Conservation (phyloP, 1,140 invertebrate genomes). For the Galendromus occidentalis region DNA sequence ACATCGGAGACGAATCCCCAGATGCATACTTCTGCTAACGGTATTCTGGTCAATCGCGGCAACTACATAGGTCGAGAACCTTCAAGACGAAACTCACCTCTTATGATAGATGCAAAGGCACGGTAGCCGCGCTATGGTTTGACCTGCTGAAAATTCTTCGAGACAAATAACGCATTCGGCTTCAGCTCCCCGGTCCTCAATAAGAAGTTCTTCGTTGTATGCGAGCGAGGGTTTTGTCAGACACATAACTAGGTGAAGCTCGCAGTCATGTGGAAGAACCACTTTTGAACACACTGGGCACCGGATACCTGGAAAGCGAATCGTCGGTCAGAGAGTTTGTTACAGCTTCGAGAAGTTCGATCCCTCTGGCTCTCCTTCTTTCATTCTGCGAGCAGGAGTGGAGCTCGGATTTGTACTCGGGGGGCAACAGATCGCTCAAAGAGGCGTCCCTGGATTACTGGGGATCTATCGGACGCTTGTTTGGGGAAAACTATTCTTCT, state of each 20-base stretch:
- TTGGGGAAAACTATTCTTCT: no score
- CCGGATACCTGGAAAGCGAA: conserved; percentile 67
- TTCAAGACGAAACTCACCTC: conserved; percentile 39
- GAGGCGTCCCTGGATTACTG: no score
- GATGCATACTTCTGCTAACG: no score
- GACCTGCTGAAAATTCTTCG: conserved; percentile 78
- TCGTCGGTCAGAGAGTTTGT: no score
- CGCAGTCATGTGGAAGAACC: conserved; percentile 88
- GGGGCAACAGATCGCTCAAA: no score
- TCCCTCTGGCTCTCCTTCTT: no score
- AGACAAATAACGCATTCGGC: conserved; percentile 97
- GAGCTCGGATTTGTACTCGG: no score
- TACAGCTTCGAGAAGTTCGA: no score
- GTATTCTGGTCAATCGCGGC: not conserved
- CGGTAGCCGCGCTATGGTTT: conserved; percentile 88
- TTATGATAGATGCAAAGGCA: conserved; percentile 99
- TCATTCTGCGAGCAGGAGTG: no score
- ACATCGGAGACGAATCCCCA: no score
- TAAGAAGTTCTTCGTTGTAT: conserved; percentile 94
- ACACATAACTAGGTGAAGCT: conserved; percentile 96
- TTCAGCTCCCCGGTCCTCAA: conserved; percentile 51
- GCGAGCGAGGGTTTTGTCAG: conserved; percentile 91
- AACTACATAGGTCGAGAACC: conserved; percentile 5
- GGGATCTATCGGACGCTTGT: no score
- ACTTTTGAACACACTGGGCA: conserved; percentile 97